Percentiles rank a stretch among this genome's conserved stretches.
Conservation (phyloP, 1,140 invertebrate genomes). For the Halyomorpha halys region DNA sequence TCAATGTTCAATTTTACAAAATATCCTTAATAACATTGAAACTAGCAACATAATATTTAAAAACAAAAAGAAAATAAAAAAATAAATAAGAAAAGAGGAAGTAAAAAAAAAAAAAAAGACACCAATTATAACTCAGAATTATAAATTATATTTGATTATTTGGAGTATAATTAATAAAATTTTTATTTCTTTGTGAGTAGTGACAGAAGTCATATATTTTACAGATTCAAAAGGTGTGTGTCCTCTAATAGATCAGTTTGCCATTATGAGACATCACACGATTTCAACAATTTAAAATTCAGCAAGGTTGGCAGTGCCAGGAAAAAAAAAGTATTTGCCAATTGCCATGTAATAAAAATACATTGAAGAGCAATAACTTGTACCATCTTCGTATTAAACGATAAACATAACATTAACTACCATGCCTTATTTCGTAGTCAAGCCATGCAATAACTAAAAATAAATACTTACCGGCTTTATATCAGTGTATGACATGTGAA, state of each 20-base stretch:
- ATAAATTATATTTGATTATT: neutral
- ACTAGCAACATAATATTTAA: neutral
- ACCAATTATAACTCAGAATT: too few species aligned
- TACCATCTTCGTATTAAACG: neutral
- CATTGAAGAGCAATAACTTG: neutral
- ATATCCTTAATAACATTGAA: slow-evolving; percentile 14
- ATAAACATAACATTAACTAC: neutral
- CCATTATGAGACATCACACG: slow-evolving; percentile 11
- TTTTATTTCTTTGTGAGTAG: neutral
- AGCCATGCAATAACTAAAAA: slow-evolving; percentile 6
- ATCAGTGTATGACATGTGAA: slow-evolving; percentile 38
- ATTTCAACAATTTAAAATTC: too few species aligned
- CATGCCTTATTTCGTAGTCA: neutral
- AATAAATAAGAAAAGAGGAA: neutral
- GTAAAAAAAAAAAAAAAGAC: too few species aligned
- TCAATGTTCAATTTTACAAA: slow-evolving; percentile 10
- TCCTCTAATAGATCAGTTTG: neutral
- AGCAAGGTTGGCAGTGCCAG: slow-evolving; percentile 8
- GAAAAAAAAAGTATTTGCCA: slow-evolving; percentile 8
- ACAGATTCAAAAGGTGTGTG: neutral
- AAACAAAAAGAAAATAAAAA: neutral
- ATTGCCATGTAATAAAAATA: neutral
- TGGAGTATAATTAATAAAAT: neutral
- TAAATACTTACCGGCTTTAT: slow-evolving; percentile 36
- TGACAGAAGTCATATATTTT: neutral